phyloP scores from a whole-genome alignment of 1,140 invertebrate genomes.

The Cyrtorhinus lividipennis region DNA sequence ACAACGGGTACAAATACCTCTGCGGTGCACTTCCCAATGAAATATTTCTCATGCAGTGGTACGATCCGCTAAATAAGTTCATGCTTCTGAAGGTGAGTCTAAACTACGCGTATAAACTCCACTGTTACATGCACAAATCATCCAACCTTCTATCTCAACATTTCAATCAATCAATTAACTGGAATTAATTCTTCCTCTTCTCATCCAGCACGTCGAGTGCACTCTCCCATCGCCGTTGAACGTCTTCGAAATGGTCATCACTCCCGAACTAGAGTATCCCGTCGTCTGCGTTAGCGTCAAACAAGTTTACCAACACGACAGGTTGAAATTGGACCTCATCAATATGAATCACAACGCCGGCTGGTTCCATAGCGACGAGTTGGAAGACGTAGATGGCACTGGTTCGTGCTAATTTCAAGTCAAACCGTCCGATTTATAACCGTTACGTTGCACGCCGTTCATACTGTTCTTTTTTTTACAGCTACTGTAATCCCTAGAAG shows the following conservation, averaged over 20 bases:
- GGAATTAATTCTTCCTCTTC: too few species aligned
- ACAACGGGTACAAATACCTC: conserved; percentile 96
- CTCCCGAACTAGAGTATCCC: conserved; percentile 90
- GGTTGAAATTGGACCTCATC: conserved; percentile 77
- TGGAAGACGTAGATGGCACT: conserved; percentile 63
- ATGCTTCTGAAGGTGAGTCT: conserved; percentile 81
- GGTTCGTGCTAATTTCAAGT: too few species aligned
- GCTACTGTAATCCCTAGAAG: conserved; percentile 71
- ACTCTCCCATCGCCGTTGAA: conserved; percentile 57
- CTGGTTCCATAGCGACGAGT: conserved; percentile 84
- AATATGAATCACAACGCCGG: conserved; percentile 80
- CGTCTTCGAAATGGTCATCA: conserved; percentile 95
- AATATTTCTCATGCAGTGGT: conserved; percentile 99
- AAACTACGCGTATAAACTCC: too few species aligned
- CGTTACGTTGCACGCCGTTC: too few species aligned
- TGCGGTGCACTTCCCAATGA: conserved; percentile 72
- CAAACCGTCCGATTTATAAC: too few species aligned
- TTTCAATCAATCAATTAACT: too few species aligned
- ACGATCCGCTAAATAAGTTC: conserved; percentile 97
- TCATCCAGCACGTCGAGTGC: conserved; percentile 66
- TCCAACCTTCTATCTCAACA: too few species aligned
- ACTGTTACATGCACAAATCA: too few species aligned
- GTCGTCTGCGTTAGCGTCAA: conserved; percentile 87
- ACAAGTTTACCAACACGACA: conserved; percentile 54
- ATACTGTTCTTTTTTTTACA: conserved; percentile 32